Evolutionary conservation across 2,888 invertebrate species (phyloP).

Genomic region (Siphlonurus alternatus): DNA sequence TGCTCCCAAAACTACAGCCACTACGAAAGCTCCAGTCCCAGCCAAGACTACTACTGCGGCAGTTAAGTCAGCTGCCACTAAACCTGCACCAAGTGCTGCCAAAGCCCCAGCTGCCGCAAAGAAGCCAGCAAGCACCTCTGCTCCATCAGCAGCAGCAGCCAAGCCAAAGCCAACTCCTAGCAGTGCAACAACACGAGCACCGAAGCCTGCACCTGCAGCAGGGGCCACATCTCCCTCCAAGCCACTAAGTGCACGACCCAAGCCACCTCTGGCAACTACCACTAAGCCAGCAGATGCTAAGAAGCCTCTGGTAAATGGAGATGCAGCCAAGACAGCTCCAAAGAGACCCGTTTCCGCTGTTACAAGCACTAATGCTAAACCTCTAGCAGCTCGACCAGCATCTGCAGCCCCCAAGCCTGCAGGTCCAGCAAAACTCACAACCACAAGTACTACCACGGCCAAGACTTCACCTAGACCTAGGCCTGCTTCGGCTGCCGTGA

Average conservation of each 20-base stretch:
- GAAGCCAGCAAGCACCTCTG: neutral
- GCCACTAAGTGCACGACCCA: neutral
- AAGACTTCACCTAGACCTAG: neutral
- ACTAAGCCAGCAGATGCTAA: neutral
- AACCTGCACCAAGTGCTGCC: neutral
- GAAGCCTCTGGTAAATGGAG: neutral
- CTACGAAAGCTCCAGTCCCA: neutral
- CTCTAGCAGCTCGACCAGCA: neutral
- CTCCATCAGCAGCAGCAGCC: neutral
- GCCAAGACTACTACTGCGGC: neutral
- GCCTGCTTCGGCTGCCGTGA: neutral
- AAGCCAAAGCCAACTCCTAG: neutral
- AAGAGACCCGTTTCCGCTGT: neutral
- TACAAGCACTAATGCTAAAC: neutral
- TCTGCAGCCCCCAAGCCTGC: neutral
- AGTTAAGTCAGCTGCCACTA: neutral
- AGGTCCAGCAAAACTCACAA: neutral
- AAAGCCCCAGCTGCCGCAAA: neutral
- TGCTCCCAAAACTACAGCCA: neutral
- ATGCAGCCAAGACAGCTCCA: neutral
- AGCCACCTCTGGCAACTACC: neutral
- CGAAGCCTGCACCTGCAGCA: neutral
- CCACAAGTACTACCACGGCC: neutral
- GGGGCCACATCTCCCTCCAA: neutral
- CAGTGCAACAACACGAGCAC: neutral